Percentiles rank a stretch among this genome's conserved stretches.
phyloP scores from a whole-genome alignment of 37 sponge, comb jelly and placozoan genomes.

The Diacarnus erythraeanus region DNA sequence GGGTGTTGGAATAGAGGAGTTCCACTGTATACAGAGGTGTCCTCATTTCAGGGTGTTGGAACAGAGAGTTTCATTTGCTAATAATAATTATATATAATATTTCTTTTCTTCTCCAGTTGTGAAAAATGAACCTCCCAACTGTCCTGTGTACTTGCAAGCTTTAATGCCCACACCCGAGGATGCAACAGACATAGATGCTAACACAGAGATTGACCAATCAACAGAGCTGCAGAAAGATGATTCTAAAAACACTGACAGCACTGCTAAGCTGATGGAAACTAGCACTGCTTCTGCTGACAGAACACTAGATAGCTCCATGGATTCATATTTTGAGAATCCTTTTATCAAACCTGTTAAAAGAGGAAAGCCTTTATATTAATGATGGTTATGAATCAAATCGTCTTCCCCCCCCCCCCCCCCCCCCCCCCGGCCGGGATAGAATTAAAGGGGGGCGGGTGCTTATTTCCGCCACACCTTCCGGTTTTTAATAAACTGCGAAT shows the following conservation, averaged over 20 bases:
- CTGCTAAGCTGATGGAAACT: not conserved
- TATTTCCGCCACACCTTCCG: too few relatives aligned
- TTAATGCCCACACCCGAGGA: conserved; percentile 68
- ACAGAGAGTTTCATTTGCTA: not conserved
- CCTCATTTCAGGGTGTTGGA: not conserved
- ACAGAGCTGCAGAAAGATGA: not conserved
- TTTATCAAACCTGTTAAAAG: conserved; percentile 64
- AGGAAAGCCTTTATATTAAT: conserved; percentile 33
- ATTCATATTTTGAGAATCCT: conserved; percentile 53
- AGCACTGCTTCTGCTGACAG: not conserved
- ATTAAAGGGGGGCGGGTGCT: too few relatives aligned
- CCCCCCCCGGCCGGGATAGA: too few relatives aligned
- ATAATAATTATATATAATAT: too few relatives aligned
- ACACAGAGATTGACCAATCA: not conserved
- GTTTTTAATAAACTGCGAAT: too few relatives aligned
- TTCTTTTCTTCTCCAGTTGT: conserved; percentile 25
- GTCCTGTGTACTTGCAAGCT: conserved; percentile 55
- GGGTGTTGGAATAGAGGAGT: too few relatives aligned
- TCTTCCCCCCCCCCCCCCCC: not conserved
- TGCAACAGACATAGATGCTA: not conserved
- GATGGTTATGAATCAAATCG: too few relatives aligned
- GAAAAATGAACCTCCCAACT: not conserved
- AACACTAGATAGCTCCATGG: not conserved
- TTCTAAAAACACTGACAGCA: conserved; percentile 12
- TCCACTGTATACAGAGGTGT: too few relatives aligned